Conservation (phyloP, 2,888 invertebrate genomes). For the Tetragonula carbonaria region DNA sequence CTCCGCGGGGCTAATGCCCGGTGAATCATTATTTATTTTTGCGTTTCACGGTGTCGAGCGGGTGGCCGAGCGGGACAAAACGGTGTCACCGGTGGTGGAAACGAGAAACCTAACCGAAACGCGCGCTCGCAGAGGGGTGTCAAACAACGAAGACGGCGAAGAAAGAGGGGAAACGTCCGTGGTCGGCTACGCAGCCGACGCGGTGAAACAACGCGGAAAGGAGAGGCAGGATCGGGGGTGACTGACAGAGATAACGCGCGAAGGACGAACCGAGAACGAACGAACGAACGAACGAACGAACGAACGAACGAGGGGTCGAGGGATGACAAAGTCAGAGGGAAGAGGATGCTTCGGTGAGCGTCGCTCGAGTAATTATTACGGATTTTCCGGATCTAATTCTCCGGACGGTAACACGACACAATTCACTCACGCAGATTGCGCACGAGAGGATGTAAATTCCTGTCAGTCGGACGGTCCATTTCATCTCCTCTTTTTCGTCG, state of each 20-base stretch:
- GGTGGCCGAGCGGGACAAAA: conserved; percentile 43
- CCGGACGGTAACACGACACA: conserved; percentile 83
- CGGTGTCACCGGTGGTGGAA: neutral
- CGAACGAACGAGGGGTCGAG: conserved; percentile 8
- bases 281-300: conserved; percentile 1
- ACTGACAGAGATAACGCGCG: conserved; percentile 51
- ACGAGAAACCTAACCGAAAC: neutral
- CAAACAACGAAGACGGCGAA: neutral
- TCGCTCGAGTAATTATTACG: conserved; percentile 83
- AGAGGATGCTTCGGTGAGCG: conserved; percentile 77
- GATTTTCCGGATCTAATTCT: conserved; percentile 84
- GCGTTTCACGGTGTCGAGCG: conserved; percentile 74
- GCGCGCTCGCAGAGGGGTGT: neutral
- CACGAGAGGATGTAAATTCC: conserved; percentile 83
- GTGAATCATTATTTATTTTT: conserved; percentile 79
- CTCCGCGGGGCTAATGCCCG: conserved; percentile 56
- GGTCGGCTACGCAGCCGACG: neutral
- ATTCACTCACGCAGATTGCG: conserved; percentile 84
- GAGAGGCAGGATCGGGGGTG: conserved; percentile 7
- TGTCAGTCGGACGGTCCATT: conserved; percentile 82
- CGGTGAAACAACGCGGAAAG: conserved; percentile 13
- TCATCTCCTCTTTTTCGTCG: conserved; percentile 77
- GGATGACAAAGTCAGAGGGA: conserved; percentile 59
- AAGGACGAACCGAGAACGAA: conserved; percentile 17
- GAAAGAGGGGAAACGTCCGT: neutral